Base-by-base conservation (phyloP, 2,888 invertebrate genomes). In the Fabriciana adippe region DNA sequence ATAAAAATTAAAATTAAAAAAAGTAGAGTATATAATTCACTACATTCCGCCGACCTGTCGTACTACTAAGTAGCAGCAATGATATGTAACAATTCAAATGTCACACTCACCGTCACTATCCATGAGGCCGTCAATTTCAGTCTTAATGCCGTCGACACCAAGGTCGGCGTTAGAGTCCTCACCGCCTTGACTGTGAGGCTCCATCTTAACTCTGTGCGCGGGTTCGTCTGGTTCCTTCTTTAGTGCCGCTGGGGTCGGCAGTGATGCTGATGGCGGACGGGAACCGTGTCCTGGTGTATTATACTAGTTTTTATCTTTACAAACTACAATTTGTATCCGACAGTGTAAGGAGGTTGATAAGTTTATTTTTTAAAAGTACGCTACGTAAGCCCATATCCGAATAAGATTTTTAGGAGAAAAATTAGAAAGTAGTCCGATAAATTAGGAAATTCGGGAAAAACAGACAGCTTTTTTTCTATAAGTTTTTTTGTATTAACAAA, bases 81-180 rank as follows among this genome's bases (percentile, higher is more conserved):
- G 35, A 35, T 35, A 35, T 35, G 35, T 21, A 53, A 21, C 8
- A 14, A 26, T 48, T 35, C 31, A 61, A 1, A n/a, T 41, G 31
- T 41, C 26, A 65, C 76, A 65, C 76, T 74, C 66, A 92, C 92
- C 92, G 75, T 93, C 92, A 57, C 89, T 89, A 68, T 93, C 93
- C 90, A 93, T 93, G 75, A 93, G 92, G 66, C 92, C 92, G 79
- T 93, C 93, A 69, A 93, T 93, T 77, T 93, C 93, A 66, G 93
- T 93, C 84, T 93, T 93, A 78, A 93, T 93, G 71, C 89, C 90
- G 81, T 93, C 93, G 2, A 92, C 93, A 53, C 88, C 92, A 13
- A 92, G 80, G 68, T 92, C 90, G 4, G 83, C 85, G 51, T 80
- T 78, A 15, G 84, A 81, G 76, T 92, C 93, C 54, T 92, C 92